Percentiles rank a stretch among this genome's conserved stretches.
These are phyloP conservation scores for Puntigrus tetrazona DNA, from an alignment of 2,113 vertebrate genomes.

Conservation along the genomic window DNA sequence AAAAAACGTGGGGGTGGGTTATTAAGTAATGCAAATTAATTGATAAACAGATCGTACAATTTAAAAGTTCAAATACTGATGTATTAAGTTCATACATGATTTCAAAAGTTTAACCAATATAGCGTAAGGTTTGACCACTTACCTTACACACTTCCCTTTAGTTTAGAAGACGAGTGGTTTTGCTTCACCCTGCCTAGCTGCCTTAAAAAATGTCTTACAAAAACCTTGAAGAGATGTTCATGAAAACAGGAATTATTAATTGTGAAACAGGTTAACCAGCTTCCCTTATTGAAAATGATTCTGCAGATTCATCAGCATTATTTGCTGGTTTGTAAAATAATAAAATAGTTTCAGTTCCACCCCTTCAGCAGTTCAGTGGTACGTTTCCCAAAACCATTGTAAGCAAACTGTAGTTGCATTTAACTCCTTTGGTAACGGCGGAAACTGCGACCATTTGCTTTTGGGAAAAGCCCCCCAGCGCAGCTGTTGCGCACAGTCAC, in stretches of 20 bases:
- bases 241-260: constrained; percentile 5
- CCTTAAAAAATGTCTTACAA: background rate
- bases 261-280: background rate
- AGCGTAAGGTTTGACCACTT: background rate
- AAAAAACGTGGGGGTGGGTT: background rate
- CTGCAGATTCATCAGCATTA: background rate
- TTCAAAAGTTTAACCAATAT: background rate
- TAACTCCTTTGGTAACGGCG: too few species aligned
- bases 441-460: too few species aligned
- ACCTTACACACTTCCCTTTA: background rate
- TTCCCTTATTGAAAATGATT: background rate
- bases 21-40: background rate
- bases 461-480: too few species aligned
- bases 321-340: background rate
- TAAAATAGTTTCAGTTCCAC: constrained; percentile 8
- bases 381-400: too few species aligned
- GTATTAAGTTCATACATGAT: background rate
- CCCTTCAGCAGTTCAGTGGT: background rate
- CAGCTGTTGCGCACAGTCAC: background rate
- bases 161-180: background rate
- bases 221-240: background rate
- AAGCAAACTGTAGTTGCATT: too few species aligned
- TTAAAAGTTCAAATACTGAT: background rate
- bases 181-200: background rate
- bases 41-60: background rate